Evolutionary conservation across 1,140 invertebrate species (phyloP), one percentile per base, ranked within the genome.

Genomic region (Atta cephalotes): DNA sequence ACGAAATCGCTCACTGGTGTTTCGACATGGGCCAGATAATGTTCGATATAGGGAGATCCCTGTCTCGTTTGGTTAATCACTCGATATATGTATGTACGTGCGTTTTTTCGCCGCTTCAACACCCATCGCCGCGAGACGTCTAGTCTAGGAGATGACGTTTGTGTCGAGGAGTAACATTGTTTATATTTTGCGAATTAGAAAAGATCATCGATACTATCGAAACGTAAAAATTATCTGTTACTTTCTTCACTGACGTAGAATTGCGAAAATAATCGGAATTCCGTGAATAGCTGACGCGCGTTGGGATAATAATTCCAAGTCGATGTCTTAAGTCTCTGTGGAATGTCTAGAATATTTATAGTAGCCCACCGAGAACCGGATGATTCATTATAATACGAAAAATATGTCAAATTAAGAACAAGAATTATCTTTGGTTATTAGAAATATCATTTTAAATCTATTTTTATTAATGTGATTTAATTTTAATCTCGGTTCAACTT

Each of bases 1-100:
- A 93, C 93, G 89, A 92, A 94, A 94, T 95, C 93, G 92, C 90
- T 95, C 94, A 92, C 92, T 89, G 91, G 92, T 93, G 93, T 94
- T 92, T 92, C 93, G 92, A 93, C 93, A 90, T 94, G 86, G 87
- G 91, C 85, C 88, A 92, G 93, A 94, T 94, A 91, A 91, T 90
- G 93, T 94, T 93, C 92, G 93, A 93, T 94, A 92, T 85, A 89
- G 91, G 56, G 87, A 89, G 91, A 90, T 88, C 92, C 89, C 90
- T 94, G 92, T 94, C 93, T 94, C 91, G 92, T 94, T 94, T 93
- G 91, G 89, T 93, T 92, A 89, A 92, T 91, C 89, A 86, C 88
- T 89, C 90, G 89, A 94, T 92, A 92, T 93, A 91, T 86, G 89
- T 81, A 79, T 76, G 72, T 89, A 89, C 72, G 28, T 66, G 45